Base-by-base conservation (phyloP, 2,888 invertebrate genomes). In the Temnothorax rugatulus region DNA sequence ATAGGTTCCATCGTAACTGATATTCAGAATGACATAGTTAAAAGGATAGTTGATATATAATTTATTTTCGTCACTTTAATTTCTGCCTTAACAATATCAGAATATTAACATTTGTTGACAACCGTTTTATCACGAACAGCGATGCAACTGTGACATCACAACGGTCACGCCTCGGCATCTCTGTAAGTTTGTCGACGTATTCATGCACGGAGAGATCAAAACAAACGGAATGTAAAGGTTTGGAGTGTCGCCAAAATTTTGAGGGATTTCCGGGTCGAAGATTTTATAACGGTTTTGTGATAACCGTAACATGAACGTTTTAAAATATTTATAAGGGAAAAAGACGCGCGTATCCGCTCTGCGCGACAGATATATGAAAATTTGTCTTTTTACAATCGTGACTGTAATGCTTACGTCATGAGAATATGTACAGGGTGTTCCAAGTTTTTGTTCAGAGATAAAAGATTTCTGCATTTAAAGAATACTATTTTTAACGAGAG, bases 261-360 rank as follows among this genome's bases (percentile, higher is more conserved):
- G 54, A 57, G 38, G 25, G 61, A 47, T 82, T 81, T 68, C 71
- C 66, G 50, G 57, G 34, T 25, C 25, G 54, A 18, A 54, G 61
- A 87, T 84, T 87, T 82, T 81, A 84, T 87, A 75, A 47, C 68
- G 54, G 76, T 52, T 47, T 63, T 41, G 73, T 52, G 57, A 38
- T 61, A 41, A 77, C 68, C 77, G 34, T 75, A 84, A 61, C 84
- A 79, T 77, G 68, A 82, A 69, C 44, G 61, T 75, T 85, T 41
- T 25, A 59, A 66, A 66, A 47, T 57, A 41, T 34, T 34, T 7
- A 7, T 52, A 57, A 41, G 13, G n/a, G 21, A 61, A 18, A 69
- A 47, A 69, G n/a, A 61, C n/a, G n/a, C 21, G 15, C 25, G 41
- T 15, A 47, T 18, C 34, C 59, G 38, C 9, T 21, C 4, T 25